Evolutionary conservation across 92 coral and sea anemone species (phyloP).

Genomic region (Diadumene lineata): DNA sequence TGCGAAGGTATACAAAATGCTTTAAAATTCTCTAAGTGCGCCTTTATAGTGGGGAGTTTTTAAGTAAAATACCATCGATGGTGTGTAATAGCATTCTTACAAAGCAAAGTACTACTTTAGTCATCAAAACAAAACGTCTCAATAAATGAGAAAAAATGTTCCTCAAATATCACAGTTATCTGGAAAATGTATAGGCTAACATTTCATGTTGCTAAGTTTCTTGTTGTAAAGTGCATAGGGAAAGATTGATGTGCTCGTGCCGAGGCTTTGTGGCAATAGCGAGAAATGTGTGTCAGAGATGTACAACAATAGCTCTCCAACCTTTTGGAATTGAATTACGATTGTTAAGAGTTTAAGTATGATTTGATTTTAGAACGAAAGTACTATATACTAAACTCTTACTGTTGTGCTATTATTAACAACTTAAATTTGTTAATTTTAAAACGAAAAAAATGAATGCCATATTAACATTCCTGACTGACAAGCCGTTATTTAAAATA

Average conservation of each 20-base stretch:
- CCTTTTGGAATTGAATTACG: conserved; percentile 4
- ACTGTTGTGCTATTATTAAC: no score
- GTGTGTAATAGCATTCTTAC: neutral
- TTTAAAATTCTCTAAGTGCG: neutral
- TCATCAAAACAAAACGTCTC: neutral
- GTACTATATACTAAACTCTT: neutral
- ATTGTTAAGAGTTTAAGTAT: neutral
- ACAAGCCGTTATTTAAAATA: no score
- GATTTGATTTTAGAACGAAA: conserved; percentile 1
- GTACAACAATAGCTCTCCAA: conserved; percentile 5
- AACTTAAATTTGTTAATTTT: no score
- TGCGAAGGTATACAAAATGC: neutral
- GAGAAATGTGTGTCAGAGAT: neutral
- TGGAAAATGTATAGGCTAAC: neutral
- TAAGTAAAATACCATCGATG: neutral
- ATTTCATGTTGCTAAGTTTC: neutral
- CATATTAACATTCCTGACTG: no score
- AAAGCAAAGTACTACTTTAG: neutral
- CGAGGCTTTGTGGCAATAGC: neutral
- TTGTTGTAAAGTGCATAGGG: neutral
- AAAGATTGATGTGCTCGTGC: neutral
- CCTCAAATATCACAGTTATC: neutral
- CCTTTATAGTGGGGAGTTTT: neutral
- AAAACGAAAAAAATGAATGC: no score
- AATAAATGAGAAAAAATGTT: neutral